Evolutionary conservation across 2,888 invertebrate species (phyloP), one percentile per base, ranked within the genome.

Genomic region (Polymixis flavicincta): DNA sequence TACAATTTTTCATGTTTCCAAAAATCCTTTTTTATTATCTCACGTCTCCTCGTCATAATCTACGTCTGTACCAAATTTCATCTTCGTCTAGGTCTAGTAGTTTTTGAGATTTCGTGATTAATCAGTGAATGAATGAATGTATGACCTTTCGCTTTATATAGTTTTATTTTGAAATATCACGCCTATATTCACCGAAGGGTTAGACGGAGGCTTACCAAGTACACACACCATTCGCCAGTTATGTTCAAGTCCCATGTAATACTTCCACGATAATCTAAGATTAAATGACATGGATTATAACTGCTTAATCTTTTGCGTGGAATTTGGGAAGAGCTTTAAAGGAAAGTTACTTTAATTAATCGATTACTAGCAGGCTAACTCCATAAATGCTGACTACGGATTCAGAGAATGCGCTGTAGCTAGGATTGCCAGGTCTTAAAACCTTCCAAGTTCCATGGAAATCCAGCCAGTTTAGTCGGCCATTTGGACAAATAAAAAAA

Each of bases 321-420:
- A 54, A 61, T 70, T 70, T 28, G 11, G 13, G 28, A 78, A 63
- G 14, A 45, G 52, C 42, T 52, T n/a, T 57, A 37, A 28, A 64
- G n/a, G 22, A 22, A 42, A 42, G 19, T n/a, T 60, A 57, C 42
- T 54, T 60, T 52, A n/a, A 22, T 54, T 45, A 28, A 42, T 76
- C 28, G 11, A 48, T 70, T 52, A 50, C 37, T 25, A 25, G 22
- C 25, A 19, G 17, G 13, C 19, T 42, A 6, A 42, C 5, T 6
- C n/a, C 32, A 6, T 13, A 17, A 52, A 76, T 78, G 8, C 60
- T 48, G 32, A 48, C 19, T 66, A 5, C 17, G 19, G 22, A 25
- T 48, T 63, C 3, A 25, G 52, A 13, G 19, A 73, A 59, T 59
- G 11, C 14, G 5, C 13, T 45, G 42, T 13, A 13, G 11, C 42